phyloP scores from a whole-genome alignment of 2,888 invertebrate species.

The Sinohyriopsis cumingii region DNA sequence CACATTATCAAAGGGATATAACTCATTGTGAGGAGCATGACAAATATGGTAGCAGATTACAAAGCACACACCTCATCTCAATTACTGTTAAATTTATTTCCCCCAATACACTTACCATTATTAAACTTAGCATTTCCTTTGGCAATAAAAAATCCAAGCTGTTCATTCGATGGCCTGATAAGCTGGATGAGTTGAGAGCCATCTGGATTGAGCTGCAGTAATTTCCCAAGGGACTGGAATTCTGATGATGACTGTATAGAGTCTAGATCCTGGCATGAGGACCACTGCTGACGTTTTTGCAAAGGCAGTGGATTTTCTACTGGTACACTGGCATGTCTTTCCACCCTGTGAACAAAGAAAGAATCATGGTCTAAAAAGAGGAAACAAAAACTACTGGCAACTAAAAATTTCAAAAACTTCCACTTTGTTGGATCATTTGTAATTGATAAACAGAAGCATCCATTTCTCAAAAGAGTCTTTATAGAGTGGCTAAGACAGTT shows the following conservation, averaged over 20 bases:
- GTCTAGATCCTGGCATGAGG: conserved; percentile 34
- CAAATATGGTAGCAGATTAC: too few relatives aligned
- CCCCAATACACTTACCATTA: conserved; percentile 54
- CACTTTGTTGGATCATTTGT: too few relatives aligned
- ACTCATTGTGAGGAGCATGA: too few relatives aligned
- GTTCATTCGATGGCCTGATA: conserved; percentile 57
- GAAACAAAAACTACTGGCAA: neutral
- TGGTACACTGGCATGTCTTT: neutral
- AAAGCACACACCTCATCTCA: too few relatives aligned
- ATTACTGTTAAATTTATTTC: too few relatives aligned
- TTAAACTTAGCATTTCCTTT: conserved; percentile 62
- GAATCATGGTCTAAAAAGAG: neutral
- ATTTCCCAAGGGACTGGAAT: conserved; percentile 53
- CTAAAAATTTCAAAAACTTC: neutral
- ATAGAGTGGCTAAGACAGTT: too few relatives aligned
- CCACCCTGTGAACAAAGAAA: neutral
- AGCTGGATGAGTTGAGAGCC: conserved; percentile 67
- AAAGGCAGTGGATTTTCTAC: conserved; percentile 1
- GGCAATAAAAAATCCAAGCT: conserved; percentile 69
- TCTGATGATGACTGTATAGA: conserved; percentile 6
- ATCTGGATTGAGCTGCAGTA: conserved; percentile 61
- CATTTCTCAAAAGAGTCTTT: too few relatives aligned
- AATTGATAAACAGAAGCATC: too few relatives aligned
- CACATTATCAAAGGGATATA: too few relatives aligned
- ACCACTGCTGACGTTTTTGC: conserved; percentile 17